Evolutionary conservation across 2,113 vertebrate species (phyloP), one percentile per base, ranked within the genome.

Genomic region (Eurypyga helias): DNA sequence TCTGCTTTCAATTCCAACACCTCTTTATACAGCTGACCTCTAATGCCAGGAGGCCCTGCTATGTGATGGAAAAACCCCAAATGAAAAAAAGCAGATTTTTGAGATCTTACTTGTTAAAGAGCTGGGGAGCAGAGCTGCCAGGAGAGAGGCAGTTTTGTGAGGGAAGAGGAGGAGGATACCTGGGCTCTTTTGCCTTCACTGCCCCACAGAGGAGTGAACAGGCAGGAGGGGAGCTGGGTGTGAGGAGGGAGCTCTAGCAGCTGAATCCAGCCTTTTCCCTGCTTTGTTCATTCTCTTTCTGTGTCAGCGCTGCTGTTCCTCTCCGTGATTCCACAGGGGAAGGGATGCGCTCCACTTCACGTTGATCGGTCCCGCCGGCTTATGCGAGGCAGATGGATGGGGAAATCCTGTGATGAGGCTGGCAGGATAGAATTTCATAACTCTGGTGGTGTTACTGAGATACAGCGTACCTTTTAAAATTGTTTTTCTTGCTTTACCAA

Each of bases 131-230:
- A 0, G 77, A 87, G 52, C 43, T 77, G 67, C 48, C 25, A 0
- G 1, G 0, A 4, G 38, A 41, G 45, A 43, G 29, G 38, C 5
- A 17, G 26, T 55, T 89, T 15, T 29, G 17, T 0, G 0, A 17
- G 48, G 66, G 33, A 41, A 1, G 21, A 76, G 48, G 38, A 76
- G 48, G 38, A 52, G 48, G 38, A 5, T 52, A 7, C 34, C 38
- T 0, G 2, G n/a, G 25, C 55, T 71, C 15, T 48, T 3, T 3
- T 21, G 36, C 52, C 55, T 45, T 13, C 5, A 1, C 41, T n/a
- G 21, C 55, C 79, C 52, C 1, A 0, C 1, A 1, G 62, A 55
- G 79, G 81, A 75, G n/a, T 2, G 43, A 54, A 54, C 49, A 43
- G 65, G 52, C 34, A 17, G 46, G 38, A 71, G 67, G 55, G 46